These are phyloP conservation scores for Linurgus olivaceus DNA, from an alignment of 2,797 vertebrate species.

Conservation along the genomic window DNA sequence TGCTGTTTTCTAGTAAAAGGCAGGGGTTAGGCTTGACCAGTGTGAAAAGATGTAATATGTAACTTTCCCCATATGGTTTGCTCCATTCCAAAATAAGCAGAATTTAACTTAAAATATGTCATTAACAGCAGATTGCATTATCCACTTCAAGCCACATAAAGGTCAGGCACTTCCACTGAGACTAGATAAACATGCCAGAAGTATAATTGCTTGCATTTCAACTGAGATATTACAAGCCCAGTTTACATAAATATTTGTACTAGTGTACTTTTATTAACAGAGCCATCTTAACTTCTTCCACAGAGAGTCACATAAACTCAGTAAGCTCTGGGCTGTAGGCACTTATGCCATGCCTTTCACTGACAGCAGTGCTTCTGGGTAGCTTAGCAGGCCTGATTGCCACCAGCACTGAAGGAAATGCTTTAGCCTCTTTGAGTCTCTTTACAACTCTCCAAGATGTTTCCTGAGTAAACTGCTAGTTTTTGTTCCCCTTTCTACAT, in stretches of 20 bases:
- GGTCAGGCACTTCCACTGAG: not conserved
- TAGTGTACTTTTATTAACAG: not conserved
- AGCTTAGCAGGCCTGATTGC: not conserved
- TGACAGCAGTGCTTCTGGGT: not conserved
- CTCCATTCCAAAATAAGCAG: not conserved
- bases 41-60: not conserved
- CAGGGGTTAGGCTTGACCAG: rapidly evolving
- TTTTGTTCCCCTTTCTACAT: not conserved
- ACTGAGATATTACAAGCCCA: not conserved
- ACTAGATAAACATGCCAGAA: not conserved
- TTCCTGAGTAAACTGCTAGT: not conserved
- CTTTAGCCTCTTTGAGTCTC: not conserved
- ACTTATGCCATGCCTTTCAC: not conserved
- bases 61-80: not conserved
- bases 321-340: not conserved
- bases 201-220: not conserved
- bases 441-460: not conserved
- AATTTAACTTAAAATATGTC: not conserved
- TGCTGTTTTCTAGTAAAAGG: not conserved
- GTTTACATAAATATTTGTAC: conserved; percentile 9
- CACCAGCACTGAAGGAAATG: not conserved
- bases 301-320: not conserved
- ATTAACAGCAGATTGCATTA: not conserved
- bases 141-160: rapidly evolving
- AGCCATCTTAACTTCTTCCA: not conserved